A percentile compares a stretch with the other conserved stretches of the same genome.
Evolutionary conservation across 2,113 vertebrate species (phyloP).

Genomic region (Serinus canaria): DNA sequence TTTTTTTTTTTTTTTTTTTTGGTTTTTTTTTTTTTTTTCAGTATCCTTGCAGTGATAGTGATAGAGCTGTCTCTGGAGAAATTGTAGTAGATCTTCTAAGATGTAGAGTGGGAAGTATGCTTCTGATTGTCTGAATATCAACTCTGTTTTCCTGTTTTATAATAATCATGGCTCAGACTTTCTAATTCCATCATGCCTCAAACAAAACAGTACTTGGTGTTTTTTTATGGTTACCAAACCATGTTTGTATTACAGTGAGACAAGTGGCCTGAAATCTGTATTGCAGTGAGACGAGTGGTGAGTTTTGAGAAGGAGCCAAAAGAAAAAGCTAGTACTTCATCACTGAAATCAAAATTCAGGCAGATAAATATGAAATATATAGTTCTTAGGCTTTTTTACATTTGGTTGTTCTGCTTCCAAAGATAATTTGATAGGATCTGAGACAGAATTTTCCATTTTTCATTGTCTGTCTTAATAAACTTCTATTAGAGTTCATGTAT

Average conservation of each 20-base stretch:
- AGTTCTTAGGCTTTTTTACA: background rate
- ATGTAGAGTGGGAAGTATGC: background rate
- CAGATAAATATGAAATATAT: background rate
- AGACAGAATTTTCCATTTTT: conserved; percentile 17
- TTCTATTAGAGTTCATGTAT: conserved; percentile 17
- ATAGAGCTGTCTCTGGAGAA: background rate
- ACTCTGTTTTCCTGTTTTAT: background rate
- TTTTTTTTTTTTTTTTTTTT: no score
- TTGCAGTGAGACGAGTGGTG: background rate
- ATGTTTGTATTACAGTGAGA: background rate
- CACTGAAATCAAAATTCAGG: background rate
- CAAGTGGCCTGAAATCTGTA: background rate
- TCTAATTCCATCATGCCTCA: background rate
- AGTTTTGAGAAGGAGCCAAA: background rate
- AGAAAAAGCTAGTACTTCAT: background rate
- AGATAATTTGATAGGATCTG: background rate
- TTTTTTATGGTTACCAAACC: background rate
- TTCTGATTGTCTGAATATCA: background rate
- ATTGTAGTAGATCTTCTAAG: background rate
- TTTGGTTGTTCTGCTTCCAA: background rate
- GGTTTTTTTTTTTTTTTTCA: no score
- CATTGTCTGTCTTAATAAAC: background rate
- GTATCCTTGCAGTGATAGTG: background rate
- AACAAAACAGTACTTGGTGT: background rate
- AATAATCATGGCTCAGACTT: background rate